Evolutionary conservation across 2,888 invertebrate genomes (phyloP).

Genomic region (Zeuzera pyrina): DNA sequence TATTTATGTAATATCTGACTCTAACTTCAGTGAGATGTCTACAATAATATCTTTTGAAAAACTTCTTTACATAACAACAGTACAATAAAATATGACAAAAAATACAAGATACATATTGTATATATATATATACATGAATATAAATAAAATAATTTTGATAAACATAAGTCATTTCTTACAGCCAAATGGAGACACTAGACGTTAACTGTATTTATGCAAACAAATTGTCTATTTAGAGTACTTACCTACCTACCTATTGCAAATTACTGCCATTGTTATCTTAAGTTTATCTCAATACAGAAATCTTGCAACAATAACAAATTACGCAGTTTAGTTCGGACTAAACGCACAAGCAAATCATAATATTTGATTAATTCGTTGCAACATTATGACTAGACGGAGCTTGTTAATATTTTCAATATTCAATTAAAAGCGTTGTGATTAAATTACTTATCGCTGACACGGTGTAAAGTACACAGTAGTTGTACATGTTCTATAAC

Average conservation of each 20-base stretch:
- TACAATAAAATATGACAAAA: too few relatives aligned
- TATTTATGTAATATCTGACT: conserved; percentile 45
- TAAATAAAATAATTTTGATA: too few relatives aligned
- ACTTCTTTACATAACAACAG: too few relatives aligned
- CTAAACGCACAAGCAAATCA: conserved; percentile 31
- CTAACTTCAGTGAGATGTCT: too few relatives aligned
- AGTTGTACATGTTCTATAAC: too few relatives aligned
- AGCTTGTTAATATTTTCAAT: conserved; percentile 40
- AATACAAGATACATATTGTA: too few relatives aligned
- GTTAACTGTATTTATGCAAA: too few relatives aligned
- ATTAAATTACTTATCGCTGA: conserved; percentile 65
- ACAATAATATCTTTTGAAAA: conserved; percentile 21
- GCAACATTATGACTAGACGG: conserved; percentile 27
- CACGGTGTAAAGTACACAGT: too few relatives aligned
- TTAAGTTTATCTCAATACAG: conserved; percentile 10
- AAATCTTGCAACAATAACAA: conserved; percentile 27
- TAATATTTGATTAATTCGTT: conserved; percentile 50
- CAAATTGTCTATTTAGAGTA: not conserved
- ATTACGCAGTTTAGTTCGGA: conserved; percentile 18
- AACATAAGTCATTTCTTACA: too few relatives aligned
- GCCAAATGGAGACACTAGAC: too few relatives aligned
- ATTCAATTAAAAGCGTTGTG: conserved; percentile 54
- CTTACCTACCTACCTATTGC: not conserved
- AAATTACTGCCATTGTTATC: not conserved
- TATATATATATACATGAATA: too few relatives aligned